These are phyloP conservation scores for Ormyrus labotus DNA, from an alignment of 2,888 invertebrate genomes.

Conservation along the genomic window DNA sequence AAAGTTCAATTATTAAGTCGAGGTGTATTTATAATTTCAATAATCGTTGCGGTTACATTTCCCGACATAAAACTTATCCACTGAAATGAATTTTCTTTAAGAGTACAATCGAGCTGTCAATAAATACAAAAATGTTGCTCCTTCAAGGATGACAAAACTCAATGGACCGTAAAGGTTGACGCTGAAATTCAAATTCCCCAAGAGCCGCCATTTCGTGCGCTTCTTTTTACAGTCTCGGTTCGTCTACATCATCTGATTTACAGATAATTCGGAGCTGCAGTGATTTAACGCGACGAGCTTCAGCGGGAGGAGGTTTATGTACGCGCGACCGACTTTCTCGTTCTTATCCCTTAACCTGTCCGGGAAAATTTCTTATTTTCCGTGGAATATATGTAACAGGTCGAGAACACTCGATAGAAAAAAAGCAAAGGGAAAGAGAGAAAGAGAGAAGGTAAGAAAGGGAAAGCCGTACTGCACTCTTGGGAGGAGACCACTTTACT, in stretches of 20 bases:
- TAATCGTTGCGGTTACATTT: too few relatives aligned
- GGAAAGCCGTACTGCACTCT: conserved; percentile 26
- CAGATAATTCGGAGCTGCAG: conserved; percentile 64
- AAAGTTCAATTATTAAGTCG: too few relatives aligned
- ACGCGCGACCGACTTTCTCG: conserved; percentile 35
- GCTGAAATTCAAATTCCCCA: too few relatives aligned
- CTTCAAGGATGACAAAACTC: too few relatives aligned
- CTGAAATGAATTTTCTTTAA: too few relatives aligned
- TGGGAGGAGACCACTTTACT: conserved; percentile 50
- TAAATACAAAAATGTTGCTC: too few relatives aligned
- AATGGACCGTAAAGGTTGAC: too few relatives aligned
- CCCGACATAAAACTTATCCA: too few relatives aligned
- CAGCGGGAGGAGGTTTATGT: conserved; percentile 8
- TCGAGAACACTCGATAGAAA: not conserved
- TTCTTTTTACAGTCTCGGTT: too few relatives aligned
- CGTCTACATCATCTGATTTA: conserved; percentile 61
- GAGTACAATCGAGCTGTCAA: too few relatives aligned
- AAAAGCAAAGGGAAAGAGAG: not conserved
- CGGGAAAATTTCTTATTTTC: conserved; percentile 48
- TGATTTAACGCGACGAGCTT: conserved; percentile 68
- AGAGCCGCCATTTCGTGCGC: too few relatives aligned
- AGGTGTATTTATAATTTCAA: too few relatives aligned
- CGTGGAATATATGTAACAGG: conserved; percentile 20
- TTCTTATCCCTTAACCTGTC: conserved; percentile 23
- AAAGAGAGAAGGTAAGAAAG: conserved; percentile 25